Base-by-base conservation (phyloP, 2,888 invertebrate species). In the Hypena proboscidalis region DNA sequence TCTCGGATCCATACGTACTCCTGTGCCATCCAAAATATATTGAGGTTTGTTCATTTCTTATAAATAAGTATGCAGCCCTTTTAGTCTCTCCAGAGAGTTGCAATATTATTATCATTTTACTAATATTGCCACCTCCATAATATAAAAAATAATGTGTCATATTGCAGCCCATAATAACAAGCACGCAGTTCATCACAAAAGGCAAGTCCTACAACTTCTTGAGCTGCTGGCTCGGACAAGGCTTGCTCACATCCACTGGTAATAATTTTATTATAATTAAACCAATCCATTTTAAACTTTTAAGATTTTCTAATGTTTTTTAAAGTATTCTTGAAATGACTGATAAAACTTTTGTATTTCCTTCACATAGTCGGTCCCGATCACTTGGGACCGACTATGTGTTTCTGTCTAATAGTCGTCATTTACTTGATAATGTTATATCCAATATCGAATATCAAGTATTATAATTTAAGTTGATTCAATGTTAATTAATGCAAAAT, bases 191-290 rank as follows among this genome's bases (percentile, higher is more conserved):
- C 23, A 87, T 92, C 21, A 92, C 92, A 25, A 94, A 94, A 74
- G 91, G 92, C 1, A 73, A 67, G 15, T 88, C 92, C 0, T 93
- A 93, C 58, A 67, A 76, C 2, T 80, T 79, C 1, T 35, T 93
- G 5, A 71, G 74, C 15, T 81, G 88, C 0, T 93, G 93, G 93
- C 75, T 92, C 1, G 86, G 91, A 6, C 84, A 92, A 38, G 93
- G 94, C 1, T 83, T 94, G 0, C 83, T 94, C 0, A 90, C 92
- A 1, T 90, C 92, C 13, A 69, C 78, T 50, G 89, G 89, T 89
- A 73, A 52, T 27, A 35, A n/a, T 5, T 10, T 37, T 5, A 10
- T 3, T 7, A 27, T 9, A 7, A 8, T 8, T 2, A 22, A 14
- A n/a, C n/a, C n/a, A n/a, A n/a, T n/a, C n/a, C n/a, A n/a, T n/a